Conservation (phyloP, 2,797 vertebrate genomes). For the Furcifer pardalis region DNA sequence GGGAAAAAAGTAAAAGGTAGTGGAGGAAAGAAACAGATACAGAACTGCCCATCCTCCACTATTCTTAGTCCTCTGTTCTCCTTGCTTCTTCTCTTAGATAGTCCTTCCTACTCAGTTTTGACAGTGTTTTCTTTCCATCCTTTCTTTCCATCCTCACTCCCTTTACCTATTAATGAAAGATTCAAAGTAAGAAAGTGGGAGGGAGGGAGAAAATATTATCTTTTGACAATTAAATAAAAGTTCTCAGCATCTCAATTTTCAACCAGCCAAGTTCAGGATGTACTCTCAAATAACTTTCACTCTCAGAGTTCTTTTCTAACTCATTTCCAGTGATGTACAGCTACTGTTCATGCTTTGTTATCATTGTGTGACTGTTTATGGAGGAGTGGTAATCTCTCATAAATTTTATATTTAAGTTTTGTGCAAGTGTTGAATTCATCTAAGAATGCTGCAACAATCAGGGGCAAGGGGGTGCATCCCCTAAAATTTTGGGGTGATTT, state of each 20-base stretch:
- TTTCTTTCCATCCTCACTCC: neutral
- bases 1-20: neutral
- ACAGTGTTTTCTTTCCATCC: neutral
- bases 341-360: neutral
- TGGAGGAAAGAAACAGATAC: neutral
- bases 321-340: neutral
- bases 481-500: too few species aligned
- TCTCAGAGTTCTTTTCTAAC: neutral
- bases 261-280: too few species aligned
- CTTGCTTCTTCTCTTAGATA: neutral
- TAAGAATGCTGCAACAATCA: too few species aligned
- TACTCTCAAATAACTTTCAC: too few species aligned
- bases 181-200: neutral
- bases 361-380: neutral
- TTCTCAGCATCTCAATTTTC: too few species aligned
- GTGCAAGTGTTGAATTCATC: too few species aligned
- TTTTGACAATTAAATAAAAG: too few species aligned
- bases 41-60: neutral
- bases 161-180: neutral
- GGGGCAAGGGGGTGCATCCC: too few species aligned
- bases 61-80: neutral
- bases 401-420: too few species aligned
- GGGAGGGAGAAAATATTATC: too few species aligned
- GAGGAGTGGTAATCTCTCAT: neutral
- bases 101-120: neutral